phyloP scores from a whole-genome alignment of 2,888 invertebrate genomes.

The Apeira syringaria region DNA sequence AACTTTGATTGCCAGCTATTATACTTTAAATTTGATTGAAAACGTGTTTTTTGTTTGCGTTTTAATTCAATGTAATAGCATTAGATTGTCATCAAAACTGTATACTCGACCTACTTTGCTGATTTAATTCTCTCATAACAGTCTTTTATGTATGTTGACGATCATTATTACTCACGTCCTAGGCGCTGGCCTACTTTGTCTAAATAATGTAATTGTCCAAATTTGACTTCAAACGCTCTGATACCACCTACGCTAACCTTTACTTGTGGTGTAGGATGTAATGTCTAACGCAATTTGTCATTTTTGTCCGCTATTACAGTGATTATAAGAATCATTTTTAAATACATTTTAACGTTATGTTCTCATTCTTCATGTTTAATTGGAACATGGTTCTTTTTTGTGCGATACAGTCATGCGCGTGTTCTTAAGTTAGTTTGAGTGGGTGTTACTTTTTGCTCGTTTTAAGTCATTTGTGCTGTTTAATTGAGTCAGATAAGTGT shows the following conservation, averaged over 20 bases:
- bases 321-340: conserved; percentile 21
- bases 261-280: conserved; percentile 42
- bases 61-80: conserved; percentile 3
- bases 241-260: conserved; percentile 31
- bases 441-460: conserved; percentile 22
- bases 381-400: conserved; percentile 29
- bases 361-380: conserved; percentile 21
- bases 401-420: conserved; percentile 12
- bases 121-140: conserved; percentile 26
- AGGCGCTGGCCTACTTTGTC: conserved; percentile 55
- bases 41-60: not conserved
- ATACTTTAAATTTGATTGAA: not conserved
- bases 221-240: conserved; percentile 39
- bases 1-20: too few species aligned
- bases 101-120: conserved; percentile 28
- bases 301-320: conserved; percentile 17
- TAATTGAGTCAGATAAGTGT: conserved; percentile 9
- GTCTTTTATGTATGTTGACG: conserved; percentile 38
- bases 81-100: conserved; percentile 1
- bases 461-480: conserved; percentile 11
- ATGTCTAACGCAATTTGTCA: conserved; percentile 25
- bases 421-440: conserved; percentile 23
- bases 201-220: conserved; percentile 58
- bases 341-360: conserved; percentile 4
- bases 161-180: conserved; percentile 47